Percentiles rank a stretch among this genome's conserved stretches.
Evolutionary conservation across 2,888 invertebrate species (phyloP).

Genomic region (Rhagonycha fulva): DNA sequence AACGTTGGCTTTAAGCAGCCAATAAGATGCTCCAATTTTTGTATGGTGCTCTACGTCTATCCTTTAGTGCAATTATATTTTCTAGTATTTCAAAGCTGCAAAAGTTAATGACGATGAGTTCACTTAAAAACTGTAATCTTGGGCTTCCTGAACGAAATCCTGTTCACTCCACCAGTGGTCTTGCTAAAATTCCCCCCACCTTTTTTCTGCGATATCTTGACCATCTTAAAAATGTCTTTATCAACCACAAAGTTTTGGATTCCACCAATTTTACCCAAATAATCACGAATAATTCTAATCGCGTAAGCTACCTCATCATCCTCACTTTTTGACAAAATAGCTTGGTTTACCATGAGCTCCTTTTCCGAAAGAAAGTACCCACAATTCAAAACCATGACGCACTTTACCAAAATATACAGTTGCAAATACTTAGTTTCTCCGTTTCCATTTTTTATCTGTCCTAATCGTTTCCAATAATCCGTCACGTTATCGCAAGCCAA

Average conservation of each 20-base stretch:
- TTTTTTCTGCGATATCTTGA: constrained; percentile 16
- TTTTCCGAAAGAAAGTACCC: constrained; percentile 8
- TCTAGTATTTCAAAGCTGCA: background rate
- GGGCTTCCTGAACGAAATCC: background rate
- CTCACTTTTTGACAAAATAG: background rate
- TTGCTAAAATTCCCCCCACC: constrained; percentile 7
- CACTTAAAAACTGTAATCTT: background rate
- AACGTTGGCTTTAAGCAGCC: too few relatives aligned
- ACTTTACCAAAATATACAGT: constrained; percentile 10
- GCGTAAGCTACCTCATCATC: constrained; percentile 8
- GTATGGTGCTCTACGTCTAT: too few relatives aligned
- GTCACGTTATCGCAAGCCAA: background rate
- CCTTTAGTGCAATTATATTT: too few relatives aligned
- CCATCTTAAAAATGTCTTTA: constrained; percentile 12
- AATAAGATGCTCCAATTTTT: too few relatives aligned
- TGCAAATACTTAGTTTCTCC: constrained; percentile 20
- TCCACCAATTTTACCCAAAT: constrained; percentile 15
- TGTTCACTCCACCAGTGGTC: background rate
- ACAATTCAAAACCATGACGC: constrained; percentile 16
- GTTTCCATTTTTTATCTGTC: constrained; percentile 8
- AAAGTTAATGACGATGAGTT: background rate
- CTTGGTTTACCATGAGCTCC: background rate
- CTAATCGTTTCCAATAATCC: constrained; percentile 15
- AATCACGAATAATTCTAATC: constrained; percentile 10
- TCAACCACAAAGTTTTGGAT: constrained; percentile 10